A percentile compares a stretch with the other conserved stretches of the same genome.
Conservation (phyloP, 2,888 invertebrate species). For the Drosophila diplacantha region DNA sequence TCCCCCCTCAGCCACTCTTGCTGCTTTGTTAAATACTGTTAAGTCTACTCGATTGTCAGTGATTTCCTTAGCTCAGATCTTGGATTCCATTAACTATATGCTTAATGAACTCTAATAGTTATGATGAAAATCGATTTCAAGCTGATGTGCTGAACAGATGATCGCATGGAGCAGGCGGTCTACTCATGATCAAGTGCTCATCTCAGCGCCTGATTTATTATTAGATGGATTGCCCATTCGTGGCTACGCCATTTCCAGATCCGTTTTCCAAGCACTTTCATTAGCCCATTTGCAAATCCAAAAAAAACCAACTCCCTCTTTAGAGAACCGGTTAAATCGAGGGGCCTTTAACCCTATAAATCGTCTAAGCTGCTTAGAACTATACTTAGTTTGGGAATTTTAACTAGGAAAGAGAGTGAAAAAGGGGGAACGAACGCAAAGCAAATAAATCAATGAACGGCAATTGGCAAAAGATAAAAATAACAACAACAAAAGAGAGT, state of each 20-base stretch:
- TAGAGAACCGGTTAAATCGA: constrained; percentile 25
- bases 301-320: not conserved
- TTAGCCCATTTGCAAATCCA: not conserved
- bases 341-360: constrained; percentile 43
- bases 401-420: constrained; percentile 8
- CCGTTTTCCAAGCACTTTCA: constrained; percentile 7
- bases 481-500: constrained; percentile 30
- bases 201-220: constrained; percentile 18
- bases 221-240: constrained; percentile 12
- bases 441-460: constrained; percentile 60
- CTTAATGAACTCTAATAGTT: not conserved
- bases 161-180: constrained; percentile 5
- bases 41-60: not conserved
- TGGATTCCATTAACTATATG: not conserved
- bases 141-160: constrained; percentile 10
- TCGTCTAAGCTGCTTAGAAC: not conserved
- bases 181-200: constrained; percentile 21
- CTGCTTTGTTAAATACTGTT: not conserved
- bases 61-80: not conserved
- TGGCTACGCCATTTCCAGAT: constrained; percentile 10
- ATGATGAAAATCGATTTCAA: not conserved
- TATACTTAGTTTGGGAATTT: constrained; percentile 9
- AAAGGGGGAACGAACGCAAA: constrained; percentile 6
- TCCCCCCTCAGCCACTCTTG: not conserved
- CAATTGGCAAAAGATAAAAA: constrained; percentile 56